phyloP scores from a whole-genome alignment of 2,888 invertebrate species.

The Oligia strigilis region DNA sequence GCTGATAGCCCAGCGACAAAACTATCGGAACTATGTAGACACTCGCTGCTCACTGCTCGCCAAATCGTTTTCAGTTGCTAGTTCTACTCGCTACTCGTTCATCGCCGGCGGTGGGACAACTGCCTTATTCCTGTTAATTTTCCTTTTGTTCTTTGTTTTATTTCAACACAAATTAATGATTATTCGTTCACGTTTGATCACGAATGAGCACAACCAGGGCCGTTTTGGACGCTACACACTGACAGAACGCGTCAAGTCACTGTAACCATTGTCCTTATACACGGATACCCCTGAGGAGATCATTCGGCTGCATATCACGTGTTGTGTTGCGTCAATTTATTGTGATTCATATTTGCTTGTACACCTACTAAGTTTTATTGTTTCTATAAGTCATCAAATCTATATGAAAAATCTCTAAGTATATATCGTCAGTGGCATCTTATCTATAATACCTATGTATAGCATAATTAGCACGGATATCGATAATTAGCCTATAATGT shows the following conservation, averaged over 20 bases:
- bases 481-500: no score
- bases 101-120: no score
- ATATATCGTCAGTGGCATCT: not conserved
- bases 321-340: constrained; percentile 15
- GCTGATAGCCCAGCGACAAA: no score
- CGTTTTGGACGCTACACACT: not conserved
- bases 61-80: no score
- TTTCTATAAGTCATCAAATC: not conserved
- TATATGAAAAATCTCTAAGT: not conserved
- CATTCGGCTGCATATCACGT: constrained; percentile 43
- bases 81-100: no score
- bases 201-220: constrained; percentile 9
- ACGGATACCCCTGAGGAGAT: constrained; percentile 30
- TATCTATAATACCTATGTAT: not conserved
- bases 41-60: no score
- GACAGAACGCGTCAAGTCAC: constrained; percentile 10
- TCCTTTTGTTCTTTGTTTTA: not conserved
- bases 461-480: no score
- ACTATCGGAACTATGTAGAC: no score
- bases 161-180: not conserved
- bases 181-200: constrained; percentile 1
- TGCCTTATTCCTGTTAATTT: not conserved
- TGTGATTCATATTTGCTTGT: constrained; percentile 28
- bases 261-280: constrained; percentile 31
- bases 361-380: not conserved